Evolutionary conservation across 2,113 vertebrate species (phyloP).

Genomic region (Anguilla japonica): DNA sequence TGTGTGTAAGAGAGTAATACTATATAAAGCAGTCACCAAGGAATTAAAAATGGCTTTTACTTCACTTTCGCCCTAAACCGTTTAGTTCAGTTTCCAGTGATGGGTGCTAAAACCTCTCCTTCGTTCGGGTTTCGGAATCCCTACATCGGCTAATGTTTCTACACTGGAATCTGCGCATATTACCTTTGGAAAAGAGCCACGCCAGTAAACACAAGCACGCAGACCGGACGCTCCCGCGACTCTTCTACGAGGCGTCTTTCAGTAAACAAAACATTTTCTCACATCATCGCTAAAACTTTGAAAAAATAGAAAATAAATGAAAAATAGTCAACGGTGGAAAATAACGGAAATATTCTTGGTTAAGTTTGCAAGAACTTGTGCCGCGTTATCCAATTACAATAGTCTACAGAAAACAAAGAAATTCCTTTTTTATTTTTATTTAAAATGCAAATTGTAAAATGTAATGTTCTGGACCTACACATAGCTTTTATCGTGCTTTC

Average conservation of each 20-base stretch:
- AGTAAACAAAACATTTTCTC: constrained; percentile 53
- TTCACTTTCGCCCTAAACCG: background rate
- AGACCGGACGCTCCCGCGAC: constrained; percentile 43
- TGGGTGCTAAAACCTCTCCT: background rate
- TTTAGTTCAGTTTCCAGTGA: background rate
- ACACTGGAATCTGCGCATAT: background rate
- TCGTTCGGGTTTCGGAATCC: background rate
- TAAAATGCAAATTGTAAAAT: constrained; percentile 60
- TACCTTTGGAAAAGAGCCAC: constrained; percentile 30
- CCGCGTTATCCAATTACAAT: background rate
- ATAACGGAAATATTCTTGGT: background rate
- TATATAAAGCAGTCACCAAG: no score
- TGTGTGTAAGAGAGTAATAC: no score
- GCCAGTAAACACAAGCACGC: constrained; percentile 50
- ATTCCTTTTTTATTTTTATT: background rate
- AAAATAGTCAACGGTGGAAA: background rate
- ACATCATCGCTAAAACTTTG: constrained; percentile 50
- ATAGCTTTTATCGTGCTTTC: constrained; percentile 32
- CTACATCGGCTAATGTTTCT: background rate
- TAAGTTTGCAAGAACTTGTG: background rate
- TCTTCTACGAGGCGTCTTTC: constrained; percentile 35
- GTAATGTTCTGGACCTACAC: constrained; percentile 43
- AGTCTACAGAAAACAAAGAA: constrained; percentile 10
- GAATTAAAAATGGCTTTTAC: no score
- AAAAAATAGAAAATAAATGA: background rate